These are phyloP conservation scores for Ispidina lecontei DNA, from an alignment of 2,797 vertebrate species.

Conservation along the genomic window DNA sequence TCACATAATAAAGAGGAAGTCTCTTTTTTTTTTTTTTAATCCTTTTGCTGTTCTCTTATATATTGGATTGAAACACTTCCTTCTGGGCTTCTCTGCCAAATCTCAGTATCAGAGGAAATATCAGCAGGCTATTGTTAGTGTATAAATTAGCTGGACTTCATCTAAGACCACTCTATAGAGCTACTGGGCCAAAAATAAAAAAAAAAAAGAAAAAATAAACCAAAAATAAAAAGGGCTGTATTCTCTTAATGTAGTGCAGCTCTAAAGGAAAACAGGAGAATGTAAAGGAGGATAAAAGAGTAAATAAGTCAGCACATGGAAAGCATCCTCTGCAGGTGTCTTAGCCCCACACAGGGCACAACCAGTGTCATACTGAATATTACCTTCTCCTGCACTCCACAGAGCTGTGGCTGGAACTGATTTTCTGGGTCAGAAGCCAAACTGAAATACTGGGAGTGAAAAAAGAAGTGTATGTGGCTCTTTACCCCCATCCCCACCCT, in stretches of 20 bases:
- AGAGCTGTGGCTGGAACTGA: not conserved
- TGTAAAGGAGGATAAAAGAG: not conserved
- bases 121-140: constrained; percentile 59
- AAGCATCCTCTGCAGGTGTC: not conserved
- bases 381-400: not conserved
- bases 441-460: not conserved
- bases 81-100: constrained; percentile 61
- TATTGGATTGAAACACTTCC: constrained; percentile 61
- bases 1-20: constrained; percentile 49
- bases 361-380: not conserved
- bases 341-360: not conserved
- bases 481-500: not conserved
- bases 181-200: not conserved
- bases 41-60: constrained; percentile 36
- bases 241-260: not conserved
- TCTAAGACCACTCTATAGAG: not conserved
- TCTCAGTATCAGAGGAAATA: constrained; percentile 58
- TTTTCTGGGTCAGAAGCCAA: constrained; percentile 6
- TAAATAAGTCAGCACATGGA: not conserved
- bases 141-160: constrained; percentile 53
- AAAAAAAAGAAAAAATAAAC: no score
- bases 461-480: not conserved
- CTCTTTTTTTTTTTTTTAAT: not conserved
- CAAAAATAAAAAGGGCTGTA: not conserved
- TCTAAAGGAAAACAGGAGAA: not conserved